Conservation (phyloP, 2,113 vertebrate genomes). For the Strix aluco region DNA sequence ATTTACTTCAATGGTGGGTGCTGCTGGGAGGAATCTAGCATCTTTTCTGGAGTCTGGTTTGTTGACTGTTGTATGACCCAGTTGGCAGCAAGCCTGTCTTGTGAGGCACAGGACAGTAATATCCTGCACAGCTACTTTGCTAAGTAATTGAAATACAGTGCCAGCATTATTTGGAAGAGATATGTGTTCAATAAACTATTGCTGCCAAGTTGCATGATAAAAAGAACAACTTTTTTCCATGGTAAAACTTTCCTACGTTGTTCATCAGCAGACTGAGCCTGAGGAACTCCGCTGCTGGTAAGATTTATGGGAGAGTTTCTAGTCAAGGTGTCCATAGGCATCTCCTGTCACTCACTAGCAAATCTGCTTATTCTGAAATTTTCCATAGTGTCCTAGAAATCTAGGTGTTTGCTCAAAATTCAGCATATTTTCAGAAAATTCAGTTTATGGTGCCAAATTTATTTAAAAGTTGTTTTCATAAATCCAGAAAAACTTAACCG, state of each 20-base stretch:
- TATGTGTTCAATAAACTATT: neutral
- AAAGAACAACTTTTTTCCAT: neutral
- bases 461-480: neutral
- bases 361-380: neutral
- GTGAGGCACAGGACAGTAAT: neutral
- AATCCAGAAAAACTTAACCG: neutral
- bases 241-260: neutral
- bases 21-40: neutral
- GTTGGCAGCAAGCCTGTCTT: conserved; percentile 2
- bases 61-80: conserved; percentile 12
- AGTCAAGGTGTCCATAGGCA: neutral
- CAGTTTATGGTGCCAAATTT: neutral
- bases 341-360: neutral
- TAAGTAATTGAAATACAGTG: neutral
- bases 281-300: neutral
- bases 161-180: neutral
- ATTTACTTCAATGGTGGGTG: neutral
- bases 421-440: neutral
- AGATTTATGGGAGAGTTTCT: neutral
- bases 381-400: neutral
- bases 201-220: neutral
- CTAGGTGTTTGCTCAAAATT: neutral
- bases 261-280: neutral
- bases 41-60: neutral
- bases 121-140: neutral